Percentiles rank a stretch among this genome's conserved stretches.
Evolutionary conservation across 1,140 invertebrate genomes (phyloP).

Genomic region (Triops cancriformis): DNA sequence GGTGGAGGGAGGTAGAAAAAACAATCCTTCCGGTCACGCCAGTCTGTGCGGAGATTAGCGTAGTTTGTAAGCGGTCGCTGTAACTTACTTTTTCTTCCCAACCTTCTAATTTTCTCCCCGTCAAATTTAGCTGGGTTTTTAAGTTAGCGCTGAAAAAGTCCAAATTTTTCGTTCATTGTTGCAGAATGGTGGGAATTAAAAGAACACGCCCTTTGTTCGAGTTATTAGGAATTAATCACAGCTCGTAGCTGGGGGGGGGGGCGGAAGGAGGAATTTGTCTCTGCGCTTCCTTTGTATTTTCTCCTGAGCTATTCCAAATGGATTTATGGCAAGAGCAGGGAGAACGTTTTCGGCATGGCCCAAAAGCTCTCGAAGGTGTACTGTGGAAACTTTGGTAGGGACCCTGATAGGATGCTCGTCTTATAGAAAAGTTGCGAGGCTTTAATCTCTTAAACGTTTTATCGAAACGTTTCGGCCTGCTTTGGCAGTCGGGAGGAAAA

Average conservation of each 20-base stretch:
- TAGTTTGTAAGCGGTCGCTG: slow-evolving; percentile 1
- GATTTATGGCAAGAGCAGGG: no score
- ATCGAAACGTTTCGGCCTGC: background rate
- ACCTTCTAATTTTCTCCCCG: background rate
- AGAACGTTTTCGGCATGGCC: background rate
- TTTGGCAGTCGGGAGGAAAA: background rate
- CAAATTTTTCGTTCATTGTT: no score
- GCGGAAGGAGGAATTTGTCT: no score
- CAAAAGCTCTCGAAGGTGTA: background rate
- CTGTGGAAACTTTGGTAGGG: background rate
- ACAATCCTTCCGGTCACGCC: slow-evolving; percentile 2
- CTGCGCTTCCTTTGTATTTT: no score
- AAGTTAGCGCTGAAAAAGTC: background rate
- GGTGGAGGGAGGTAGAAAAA: background rate
- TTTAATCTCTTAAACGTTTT: background rate
- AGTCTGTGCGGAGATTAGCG: slow-evolving; percentile 2
- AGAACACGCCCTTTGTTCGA: no score
- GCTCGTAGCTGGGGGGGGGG: no score
- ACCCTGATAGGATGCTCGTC: background rate
- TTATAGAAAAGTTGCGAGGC: background rate
- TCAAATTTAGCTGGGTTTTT: background rate
- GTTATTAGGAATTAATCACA: no score
- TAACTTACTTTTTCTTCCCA: background rate
- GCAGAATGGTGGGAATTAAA: no score
- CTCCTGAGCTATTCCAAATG: no score